Base-by-base conservation (phyloP, 2,888 invertebrate genomes). In the Xanthorhoe spadicearia region DNA sequence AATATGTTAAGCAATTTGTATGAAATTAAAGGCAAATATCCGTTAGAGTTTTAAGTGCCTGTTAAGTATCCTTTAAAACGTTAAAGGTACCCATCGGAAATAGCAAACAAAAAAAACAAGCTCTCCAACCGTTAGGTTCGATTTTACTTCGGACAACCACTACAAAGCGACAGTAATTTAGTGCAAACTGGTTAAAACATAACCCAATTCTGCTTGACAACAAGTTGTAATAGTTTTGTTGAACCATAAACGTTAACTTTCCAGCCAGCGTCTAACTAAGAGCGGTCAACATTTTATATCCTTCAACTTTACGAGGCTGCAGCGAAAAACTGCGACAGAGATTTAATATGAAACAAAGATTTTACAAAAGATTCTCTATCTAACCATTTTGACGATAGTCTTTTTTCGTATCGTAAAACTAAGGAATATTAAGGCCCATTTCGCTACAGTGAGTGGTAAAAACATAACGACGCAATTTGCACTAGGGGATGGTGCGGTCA, bases 291-390 rank as follows among this genome's bases (percentile, higher is more conserved):
- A 72, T 71, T 77, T 83, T 80, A 83, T 77, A 75, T 17, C 71
- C 61, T 63, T 72, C 72, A 72, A 74, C 67, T 82, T 82, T 79
- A 83, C 74, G 79, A 80, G 74, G 67, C 70, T 74, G 55, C 53
- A 57, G 73, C 74, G 75, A 80, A 77, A 76, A 79, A 77, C 69
- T 73, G 72, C 71, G 66, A 77, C 76, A 77, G 72, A 71, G 77
- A 71, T 82, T 79, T 79, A 77, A 77, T 77, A 80, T 77, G 77
- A 77, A 77, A 78, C 57, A 67, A 72, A 70, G 68, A 71, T 74
- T 71, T 71, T 67, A 55, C 66, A 64, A 66, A 62, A 71, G 62
- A 73, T 65, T 57, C 61, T 66, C 68, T 63, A 38, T 17, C 52
- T 61, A 60, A 61, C 46, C 23, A 13, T 19, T 61, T 63, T 69